Base-by-base conservation (phyloP, 2,888 invertebrate species). In the Gibbula magus region DNA sequence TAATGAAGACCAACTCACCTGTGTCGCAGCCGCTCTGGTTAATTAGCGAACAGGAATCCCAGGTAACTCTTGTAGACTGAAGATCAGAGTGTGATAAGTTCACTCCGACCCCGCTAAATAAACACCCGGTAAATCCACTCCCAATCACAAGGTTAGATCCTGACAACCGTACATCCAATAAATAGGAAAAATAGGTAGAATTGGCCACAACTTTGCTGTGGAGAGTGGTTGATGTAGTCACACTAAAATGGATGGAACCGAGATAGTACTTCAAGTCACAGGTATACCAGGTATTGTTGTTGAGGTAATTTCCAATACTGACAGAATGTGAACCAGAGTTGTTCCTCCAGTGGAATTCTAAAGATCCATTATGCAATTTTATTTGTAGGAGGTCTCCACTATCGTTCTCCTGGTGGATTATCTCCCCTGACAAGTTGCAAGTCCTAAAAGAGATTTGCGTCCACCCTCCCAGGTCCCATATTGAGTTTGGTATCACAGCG, bases 41-140 rank as follows among this genome's bases (percentile, higher is more conserved):
- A 20, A 20, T 75, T 16, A 25, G 18, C 3, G 67, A 35, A 75
- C 79, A 79, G n/a, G 61, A 61, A 16, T 75, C 52, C 56, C 67
- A 67, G 25, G 52, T 39, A 5, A 76, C 66, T 7, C 66, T 66
- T 2, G 70, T 61, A n/a, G 61, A 32, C n/a, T 7, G 22, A 45
- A 76, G 53, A 1, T 51, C 52, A 8, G 67, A 8, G n/a, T 25
- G 32, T 22, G 75, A 70, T 82, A 87, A 86, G 79, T 83, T 81
- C 81, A 88, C 81, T 81, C 83, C 85, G 0, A 86, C 85, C 22
- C 88, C 88, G 22, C 86, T 82, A 82, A 85, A 79, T 3, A 88
- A 75, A 83, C 88, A 88, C 1, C 88, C 88, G 13, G 85, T 85
- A 77, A 81, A 86, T 10, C 78, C 78, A n/a, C 75, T 70, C 16